These are phyloP conservation scores for Clarias gariepinus DNA, from an alignment of 2,113 vertebrate genomes.

Conservation along the genomic window DNA sequence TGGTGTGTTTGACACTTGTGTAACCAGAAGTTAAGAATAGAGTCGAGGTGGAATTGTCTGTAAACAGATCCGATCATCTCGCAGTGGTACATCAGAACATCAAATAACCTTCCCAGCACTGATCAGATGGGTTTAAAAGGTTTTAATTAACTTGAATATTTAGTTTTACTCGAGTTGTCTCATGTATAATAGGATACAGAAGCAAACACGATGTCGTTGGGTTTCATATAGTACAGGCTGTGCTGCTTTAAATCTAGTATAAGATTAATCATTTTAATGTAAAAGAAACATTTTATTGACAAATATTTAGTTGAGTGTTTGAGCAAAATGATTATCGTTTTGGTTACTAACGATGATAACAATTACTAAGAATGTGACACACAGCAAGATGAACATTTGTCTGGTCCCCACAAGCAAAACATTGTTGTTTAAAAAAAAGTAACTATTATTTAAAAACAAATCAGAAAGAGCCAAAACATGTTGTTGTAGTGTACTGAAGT, in stretches of 20 bases:
- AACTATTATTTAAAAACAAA: neutral
- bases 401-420: neutral
- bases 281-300: neutral
- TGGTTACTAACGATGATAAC: neutral
- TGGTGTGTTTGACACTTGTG: conserved; percentile 15
- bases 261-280: neutral
- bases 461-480: neutral
- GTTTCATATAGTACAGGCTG: neutral
- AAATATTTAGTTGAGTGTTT: neutral
- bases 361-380: neutral
- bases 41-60: neutral
- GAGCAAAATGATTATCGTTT: neutral
- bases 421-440: neutral
- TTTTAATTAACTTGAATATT: conserved; percentile 34
- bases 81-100: conserved; percentile 7
- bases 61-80: neutral
- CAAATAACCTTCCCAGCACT: conserved; percentile 3
- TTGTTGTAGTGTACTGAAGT: neutral
- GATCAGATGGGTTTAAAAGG: conserved; percentile 15
- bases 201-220: conserved; percentile 6
- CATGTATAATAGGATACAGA: conserved; percentile 23
- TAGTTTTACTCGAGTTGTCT: conserved; percentile 12
- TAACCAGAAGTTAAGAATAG: neutral
- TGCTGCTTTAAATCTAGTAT: neutral
- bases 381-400: neutral